Percentiles rank a stretch among this genome's conserved stretches.
phyloP scores from a whole-genome alignment of 2,888 invertebrate genomes.

The Eulithis testata region DNA sequence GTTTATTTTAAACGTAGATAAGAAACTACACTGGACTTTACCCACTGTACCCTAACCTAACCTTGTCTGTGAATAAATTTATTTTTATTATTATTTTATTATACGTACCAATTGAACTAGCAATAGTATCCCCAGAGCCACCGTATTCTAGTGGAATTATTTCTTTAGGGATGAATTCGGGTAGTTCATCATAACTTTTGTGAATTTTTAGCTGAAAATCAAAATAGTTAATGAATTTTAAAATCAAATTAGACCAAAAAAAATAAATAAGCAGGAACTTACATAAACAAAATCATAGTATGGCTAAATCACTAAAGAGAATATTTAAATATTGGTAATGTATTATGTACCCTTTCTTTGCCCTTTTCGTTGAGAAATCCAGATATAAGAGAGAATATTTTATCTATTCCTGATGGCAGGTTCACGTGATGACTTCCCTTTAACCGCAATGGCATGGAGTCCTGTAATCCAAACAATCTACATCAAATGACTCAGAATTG shows the following conservation, averaged over 20 bases:
- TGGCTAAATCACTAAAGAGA: background rate
- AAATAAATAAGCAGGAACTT: no score
- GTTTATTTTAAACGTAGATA: no score
- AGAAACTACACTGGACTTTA: no score
- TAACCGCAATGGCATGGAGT: constrained; percentile 85
- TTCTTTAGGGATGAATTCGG: constrained; percentile 82
- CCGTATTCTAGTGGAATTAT: constrained; percentile 88
- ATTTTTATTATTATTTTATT: background rate
- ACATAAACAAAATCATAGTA: no score
- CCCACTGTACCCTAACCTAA: no score
- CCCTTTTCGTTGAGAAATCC: constrained; percentile 85
- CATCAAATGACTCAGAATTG: no score
- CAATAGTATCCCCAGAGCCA: constrained; percentile 83
- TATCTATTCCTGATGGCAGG: constrained; percentile 82
- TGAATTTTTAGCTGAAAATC: constrained; percentile 82
- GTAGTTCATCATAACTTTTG: constrained; percentile 80
- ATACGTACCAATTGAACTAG: constrained; percentile 77
- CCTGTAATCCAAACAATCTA: constrained; percentile 65
- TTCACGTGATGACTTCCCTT: constrained; percentile 86
- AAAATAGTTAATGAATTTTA: background rate
- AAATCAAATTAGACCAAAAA: no score
- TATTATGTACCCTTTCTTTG: constrained; percentile 78
- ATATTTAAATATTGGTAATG: background rate
- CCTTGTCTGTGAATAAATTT: background rate
- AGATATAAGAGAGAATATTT: constrained; percentile 82